Percentiles rank a stretch among this genome's conserved stretches.
Evolutionary conservation across 2,888 invertebrate species (phyloP).

Genomic region (Tipula unca): DNA sequence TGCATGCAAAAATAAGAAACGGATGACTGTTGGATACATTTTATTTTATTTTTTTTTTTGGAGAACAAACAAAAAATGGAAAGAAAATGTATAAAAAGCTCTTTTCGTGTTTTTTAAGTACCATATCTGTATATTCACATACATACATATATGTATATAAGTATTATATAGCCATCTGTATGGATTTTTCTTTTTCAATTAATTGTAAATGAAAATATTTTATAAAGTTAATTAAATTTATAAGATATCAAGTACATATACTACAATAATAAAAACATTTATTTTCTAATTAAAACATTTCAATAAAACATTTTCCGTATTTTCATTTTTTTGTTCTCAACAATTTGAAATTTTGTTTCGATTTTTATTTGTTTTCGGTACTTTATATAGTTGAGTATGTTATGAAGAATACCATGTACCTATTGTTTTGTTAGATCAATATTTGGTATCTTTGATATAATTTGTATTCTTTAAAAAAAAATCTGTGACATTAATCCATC

Average conservation of each 20-base stretch:
- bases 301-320: neutral
- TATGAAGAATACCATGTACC: too few relatives aligned
- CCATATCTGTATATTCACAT: neutral
- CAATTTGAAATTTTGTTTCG: neutral
- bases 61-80: neutral
- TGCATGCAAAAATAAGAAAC: neutral
- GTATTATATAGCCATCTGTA: too few relatives aligned
- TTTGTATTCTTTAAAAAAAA: too few relatives aligned
- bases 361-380: neutral
- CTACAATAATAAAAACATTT: neutral
- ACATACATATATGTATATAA: neutral
- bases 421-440: too few relatives aligned
- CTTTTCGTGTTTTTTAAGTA: too few relatives aligned
- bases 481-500: too few relatives aligned
- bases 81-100: neutral
- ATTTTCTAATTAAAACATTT: neutral
- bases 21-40: neutral
- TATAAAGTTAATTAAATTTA: neutral
- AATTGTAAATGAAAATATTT: neutral
- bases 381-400: too few relatives aligned
- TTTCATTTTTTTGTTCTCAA: neutral
- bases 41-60: neutral
- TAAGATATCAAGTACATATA: neutral
- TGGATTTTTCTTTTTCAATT: neutral
- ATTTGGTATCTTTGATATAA: too few relatives aligned